A percentile compares a stretch with the other conserved stretches of the same genome.
phyloP scores from a whole-genome alignment of 2,797 vertebrate genomes.

The Parauchenoglanis punctatus region DNA sequence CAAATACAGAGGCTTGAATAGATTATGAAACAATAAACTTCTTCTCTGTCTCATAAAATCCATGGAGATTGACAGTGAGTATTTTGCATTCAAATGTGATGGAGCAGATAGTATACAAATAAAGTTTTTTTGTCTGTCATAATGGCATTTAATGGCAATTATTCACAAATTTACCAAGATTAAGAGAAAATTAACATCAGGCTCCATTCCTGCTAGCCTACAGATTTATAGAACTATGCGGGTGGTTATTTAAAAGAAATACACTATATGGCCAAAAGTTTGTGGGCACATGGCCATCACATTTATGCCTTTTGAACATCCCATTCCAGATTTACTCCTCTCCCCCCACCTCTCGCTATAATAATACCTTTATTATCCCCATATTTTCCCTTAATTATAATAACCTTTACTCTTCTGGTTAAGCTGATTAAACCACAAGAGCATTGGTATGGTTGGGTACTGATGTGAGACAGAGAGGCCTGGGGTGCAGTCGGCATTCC shows the following conservation, averaged over 20 bases:
- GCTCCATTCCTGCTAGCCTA: conserved; percentile 29
- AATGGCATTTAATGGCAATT: conserved; percentile 69
- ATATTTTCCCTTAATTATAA: background rate
- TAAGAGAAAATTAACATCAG: conserved; percentile 55
- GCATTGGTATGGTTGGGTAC: background rate
- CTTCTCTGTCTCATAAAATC: conserved; percentile 73
- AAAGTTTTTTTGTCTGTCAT: conserved; percentile 66
- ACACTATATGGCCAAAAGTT: background rate
- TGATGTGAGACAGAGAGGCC: background rate
- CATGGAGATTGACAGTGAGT: conserved; percentile 71
- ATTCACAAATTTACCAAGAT: conserved; percentile 41
- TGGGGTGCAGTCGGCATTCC: background rate
- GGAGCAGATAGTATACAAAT: conserved; percentile 73
- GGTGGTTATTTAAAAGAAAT: background rate
- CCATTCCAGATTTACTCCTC: background rate
- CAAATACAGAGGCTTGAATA: conserved; percentile 68
- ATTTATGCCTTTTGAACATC: background rate
- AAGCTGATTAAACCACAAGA: background rate
- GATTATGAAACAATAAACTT: conserved; percentile 73
- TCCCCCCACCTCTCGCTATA: background rate
- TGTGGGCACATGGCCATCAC: background rate
- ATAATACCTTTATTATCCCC: background rate
- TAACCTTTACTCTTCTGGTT: background rate
- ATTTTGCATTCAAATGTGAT: conserved; percentile 74
- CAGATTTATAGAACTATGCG: conserved; percentile 24